Evolutionary conservation across 1,140 invertebrate species (phyloP), one percentile per base, ranked within the genome.

Genomic region (Sycophila sp.): DNA sequence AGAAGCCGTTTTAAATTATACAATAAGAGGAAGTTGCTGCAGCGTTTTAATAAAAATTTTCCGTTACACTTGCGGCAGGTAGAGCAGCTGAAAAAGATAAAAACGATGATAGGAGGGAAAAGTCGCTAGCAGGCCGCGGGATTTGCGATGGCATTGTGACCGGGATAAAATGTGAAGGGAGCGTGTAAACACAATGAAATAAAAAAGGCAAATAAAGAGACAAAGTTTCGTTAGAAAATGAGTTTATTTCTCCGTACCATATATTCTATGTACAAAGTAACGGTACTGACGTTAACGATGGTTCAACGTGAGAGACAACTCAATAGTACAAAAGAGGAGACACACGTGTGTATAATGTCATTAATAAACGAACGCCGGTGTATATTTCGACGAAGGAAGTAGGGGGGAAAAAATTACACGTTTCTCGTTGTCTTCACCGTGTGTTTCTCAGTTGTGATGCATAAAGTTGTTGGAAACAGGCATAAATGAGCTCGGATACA

Each of bases 201-300:
- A 30, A 55, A 32, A 66, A 66, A 60, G 28, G 53, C 45, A 36
- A 34, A 62, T 30, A 49, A 40, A 2, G 17, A 47, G 30, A 34
- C 60, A 38, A 64, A 17, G 28, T 51, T 82, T 85, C 81, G 79
- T 86, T 84, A 84, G 82, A 85, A 86, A 85, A 85, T 85, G 83
- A 84, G 81, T 86, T 86, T 86, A 85, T 86, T 86, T 85, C 83
- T 83, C 83, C 78, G 80, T 85, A 84, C 82, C 84, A 81, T 80
- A 83, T 81, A 83, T 77, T 81, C 78, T 85, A 85, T 86, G 81
- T 86, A 86, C 85, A 85, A 85, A 79, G 78, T 84, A 81, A 83
- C 78, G 82, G 80, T 85, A 86, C 82, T 78, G 81, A 84, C 78
- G 78, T 82, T 81, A 83, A 83, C 81, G 82, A 83, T 81, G 76